Percentiles rank a stretch among this genome's conserved stretches.
Evolutionary conservation across 2,888 invertebrate genomes (phyloP).

Genomic region (Orthosia gothica): DNA sequence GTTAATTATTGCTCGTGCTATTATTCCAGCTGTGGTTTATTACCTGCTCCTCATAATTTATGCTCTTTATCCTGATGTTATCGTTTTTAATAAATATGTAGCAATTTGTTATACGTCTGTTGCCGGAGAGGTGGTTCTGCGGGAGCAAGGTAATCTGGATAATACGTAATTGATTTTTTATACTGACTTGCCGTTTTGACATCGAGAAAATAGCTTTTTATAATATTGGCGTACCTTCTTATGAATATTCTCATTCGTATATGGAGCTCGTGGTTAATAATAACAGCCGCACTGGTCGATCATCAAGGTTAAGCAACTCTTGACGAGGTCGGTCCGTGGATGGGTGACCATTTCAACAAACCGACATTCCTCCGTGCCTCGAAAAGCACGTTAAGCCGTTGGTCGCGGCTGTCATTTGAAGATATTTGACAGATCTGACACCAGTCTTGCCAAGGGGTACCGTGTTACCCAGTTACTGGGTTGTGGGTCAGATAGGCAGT

Average conservation of each 20-base stretch:
- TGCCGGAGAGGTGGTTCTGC: conserved; percentile 37
- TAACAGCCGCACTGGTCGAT: too few species aligned
- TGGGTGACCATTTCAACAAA: too few species aligned
- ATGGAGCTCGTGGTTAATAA: too few species aligned
- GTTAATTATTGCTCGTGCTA: conserved; percentile 75
- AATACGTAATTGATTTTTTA: conserved; percentile 47
- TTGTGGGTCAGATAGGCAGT: too few species aligned
- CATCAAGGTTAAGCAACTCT: too few species aligned
- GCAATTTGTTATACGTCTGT: conserved; percentile 53
- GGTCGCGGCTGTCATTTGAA: too few species aligned
- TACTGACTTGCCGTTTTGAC: conserved; percentile 32
- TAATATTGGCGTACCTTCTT: background rate
- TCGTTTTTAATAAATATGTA: conserved; percentile 59
- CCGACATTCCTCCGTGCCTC: too few species aligned
- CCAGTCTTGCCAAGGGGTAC: too few species aligned
- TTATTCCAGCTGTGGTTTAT: conserved; percentile 65
- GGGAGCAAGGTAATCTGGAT: conserved; percentile 36
- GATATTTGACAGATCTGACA: too few species aligned
- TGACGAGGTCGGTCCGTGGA: too few species aligned
- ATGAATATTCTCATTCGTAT: conserved; percentile 14
- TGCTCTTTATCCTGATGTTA: conserved; percentile 65
- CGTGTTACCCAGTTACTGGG: too few species aligned
- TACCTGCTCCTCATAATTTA: conserved; percentile 66
- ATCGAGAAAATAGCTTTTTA: conserved; percentile 17
- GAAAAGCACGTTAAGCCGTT: too few species aligned